phyloP scores from a whole-genome alignment of 2,113 vertebrate species.

The Guaruba guarouba region DNA sequence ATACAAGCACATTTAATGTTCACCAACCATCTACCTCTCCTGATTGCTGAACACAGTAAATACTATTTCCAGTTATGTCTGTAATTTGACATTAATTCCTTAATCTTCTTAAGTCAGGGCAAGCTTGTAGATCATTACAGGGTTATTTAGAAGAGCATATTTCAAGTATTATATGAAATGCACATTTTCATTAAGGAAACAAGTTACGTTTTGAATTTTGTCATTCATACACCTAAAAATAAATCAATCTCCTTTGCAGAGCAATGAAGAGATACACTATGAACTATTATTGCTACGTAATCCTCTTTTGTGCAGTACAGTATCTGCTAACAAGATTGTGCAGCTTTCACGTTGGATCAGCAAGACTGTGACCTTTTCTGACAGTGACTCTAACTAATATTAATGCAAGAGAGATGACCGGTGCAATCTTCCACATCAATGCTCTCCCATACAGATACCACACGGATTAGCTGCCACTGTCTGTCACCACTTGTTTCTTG shows the following conservation, averaged over 20 bases:
- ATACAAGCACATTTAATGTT: not conserved
- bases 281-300: conserved; percentile 2
- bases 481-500: not conserved
- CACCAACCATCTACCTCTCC: not conserved
- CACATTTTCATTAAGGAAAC: not conserved
- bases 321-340: conserved; percentile 33
- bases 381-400: not conserved
- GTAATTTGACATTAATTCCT: conserved; percentile 61
- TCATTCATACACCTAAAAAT: conserved; percentile 14
- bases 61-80: conserved; percentile 44
- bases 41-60: not conserved
- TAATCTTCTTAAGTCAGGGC: conserved; percentile 60
- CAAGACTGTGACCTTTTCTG: conserved; percentile 59
- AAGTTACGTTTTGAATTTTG: not conserved
- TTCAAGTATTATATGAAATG: not conserved
- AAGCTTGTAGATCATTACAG: conserved; percentile 17
- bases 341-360: conserved; percentile 49
- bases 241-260: not conserved
- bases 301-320: conserved; percentile 33
- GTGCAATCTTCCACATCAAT: not conserved
- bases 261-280: not conserved
- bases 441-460: not conserved
- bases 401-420: not conserved
- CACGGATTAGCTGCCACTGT: not conserved
- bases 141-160: conserved; percentile 32